Conservation (phyloP, 30 jellyfish, hydroid and myxozoan genomes). For the Aurelia sp. region DNA sequence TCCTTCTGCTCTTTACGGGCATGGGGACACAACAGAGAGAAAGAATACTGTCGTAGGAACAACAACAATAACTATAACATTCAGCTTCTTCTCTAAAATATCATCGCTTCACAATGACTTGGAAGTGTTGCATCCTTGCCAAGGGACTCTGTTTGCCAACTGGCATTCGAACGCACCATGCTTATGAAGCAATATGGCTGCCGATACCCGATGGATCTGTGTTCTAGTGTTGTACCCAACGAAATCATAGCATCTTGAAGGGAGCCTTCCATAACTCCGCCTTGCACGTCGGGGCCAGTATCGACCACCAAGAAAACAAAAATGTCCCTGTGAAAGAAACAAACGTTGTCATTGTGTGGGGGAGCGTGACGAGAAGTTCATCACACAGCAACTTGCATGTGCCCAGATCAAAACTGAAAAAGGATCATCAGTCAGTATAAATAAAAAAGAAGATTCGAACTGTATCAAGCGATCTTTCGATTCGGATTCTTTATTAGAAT, state of each 20-base stretch:
- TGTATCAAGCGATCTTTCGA: no score
- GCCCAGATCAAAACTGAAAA: no score
- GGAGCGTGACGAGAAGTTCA: neutral
- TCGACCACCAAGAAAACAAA: conserved; percentile 9
- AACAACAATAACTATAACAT: no score
- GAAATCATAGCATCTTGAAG: neutral
- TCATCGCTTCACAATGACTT: conserved; percentile 8
- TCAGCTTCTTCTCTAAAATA: neutral
- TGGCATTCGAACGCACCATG: neutral
- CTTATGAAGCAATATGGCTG: conserved; percentile 25
- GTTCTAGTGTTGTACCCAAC: neutral
- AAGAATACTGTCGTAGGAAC: no score
- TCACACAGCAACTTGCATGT: no score
- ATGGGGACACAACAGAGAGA: no score
- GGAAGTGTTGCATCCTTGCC: conserved; percentile 7
- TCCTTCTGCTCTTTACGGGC: no score
- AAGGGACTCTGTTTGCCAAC: conserved; percentile 36
- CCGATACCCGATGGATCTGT: conserved; percentile 5
- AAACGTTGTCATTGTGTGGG: neutral
- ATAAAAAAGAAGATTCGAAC: no score
- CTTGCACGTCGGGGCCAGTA: neutral
- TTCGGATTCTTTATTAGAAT: no score
- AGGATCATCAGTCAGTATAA: no score
- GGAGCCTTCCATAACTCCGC: neutral
- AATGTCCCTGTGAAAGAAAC: neutral